These are phyloP conservation scores for Ochotona princeps DNA, from an alignment of 2,113 vertebrate genomes.

Conservation along the genomic window DNA sequence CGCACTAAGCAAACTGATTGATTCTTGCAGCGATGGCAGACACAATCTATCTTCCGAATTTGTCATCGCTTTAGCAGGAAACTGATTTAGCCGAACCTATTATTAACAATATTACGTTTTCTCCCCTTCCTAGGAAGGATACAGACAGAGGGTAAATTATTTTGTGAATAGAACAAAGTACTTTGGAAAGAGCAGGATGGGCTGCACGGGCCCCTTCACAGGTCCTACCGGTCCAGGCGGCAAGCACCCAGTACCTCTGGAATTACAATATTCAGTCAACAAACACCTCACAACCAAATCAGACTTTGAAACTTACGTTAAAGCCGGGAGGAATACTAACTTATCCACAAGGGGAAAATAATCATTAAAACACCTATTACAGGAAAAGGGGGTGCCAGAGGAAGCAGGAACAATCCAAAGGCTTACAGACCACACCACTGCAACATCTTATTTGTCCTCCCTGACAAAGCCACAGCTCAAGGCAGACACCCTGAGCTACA, in stretches of 20 bases:
- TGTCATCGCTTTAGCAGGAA: not conserved
- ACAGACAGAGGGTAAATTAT: not conserved
- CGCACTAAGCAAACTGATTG: not conserved
- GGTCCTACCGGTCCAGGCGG: slow-evolving; percentile 21
- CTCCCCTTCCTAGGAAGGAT: not conserved
- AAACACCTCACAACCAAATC: slow-evolving; percentile 39
- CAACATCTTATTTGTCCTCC: not conserved
- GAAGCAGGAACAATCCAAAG: not conserved
- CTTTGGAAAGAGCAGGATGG: not conserved
- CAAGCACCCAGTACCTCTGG: not conserved
- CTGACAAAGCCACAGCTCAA: not conserved
- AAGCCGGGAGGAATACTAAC: not conserved
- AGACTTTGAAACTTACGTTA: not conserved
- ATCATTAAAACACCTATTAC: not conserved
- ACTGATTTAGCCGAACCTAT: slow-evolving; percentile 6
- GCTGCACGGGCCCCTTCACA: not conserved
- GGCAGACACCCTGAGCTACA: not conserved
- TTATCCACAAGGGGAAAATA: not conserved
- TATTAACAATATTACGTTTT: slow-evolving; percentile 32
- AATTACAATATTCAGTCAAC: slow-evolving; percentile 16
- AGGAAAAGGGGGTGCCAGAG: not conserved
- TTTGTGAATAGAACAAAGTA: slow-evolving; percentile 21
- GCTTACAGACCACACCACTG: not conserved
- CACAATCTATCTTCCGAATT: not conserved
- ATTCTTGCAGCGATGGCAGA: not conserved